phyloP scores from a whole-genome alignment of 1,140 invertebrate genomes.

The Drosophila punjabiensis region DNA sequence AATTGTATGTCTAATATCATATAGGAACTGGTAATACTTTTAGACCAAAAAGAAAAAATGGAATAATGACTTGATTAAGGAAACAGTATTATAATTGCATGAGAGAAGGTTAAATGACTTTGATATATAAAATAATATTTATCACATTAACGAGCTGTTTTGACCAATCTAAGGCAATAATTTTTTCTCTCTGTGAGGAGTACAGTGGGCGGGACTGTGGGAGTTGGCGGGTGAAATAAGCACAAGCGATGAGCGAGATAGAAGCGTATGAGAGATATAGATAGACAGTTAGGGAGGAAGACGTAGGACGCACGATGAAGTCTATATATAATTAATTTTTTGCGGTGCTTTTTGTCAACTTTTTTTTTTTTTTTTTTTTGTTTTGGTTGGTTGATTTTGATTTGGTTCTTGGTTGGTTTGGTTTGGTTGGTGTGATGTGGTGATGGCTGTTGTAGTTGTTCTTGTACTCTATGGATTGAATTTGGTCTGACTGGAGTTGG shows the following conservation, averaged over 20 bases:
- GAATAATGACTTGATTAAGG: not conserved
- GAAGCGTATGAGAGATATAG: slow-evolving; percentile 38
- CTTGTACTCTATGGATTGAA: slow-evolving; percentile 44
- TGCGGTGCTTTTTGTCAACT: slow-evolving; percentile 69
- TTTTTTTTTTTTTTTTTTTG: slow-evolving; percentile 46
- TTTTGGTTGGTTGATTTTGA: slow-evolving; percentile 49
- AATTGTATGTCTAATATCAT: not conserved
- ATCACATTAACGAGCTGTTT: not conserved
- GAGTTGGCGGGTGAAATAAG: slow-evolving; percentile 55
- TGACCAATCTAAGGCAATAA: not conserved
- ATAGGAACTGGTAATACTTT: not conserved
- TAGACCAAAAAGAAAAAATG: not conserved
- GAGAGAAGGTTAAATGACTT: not conserved
- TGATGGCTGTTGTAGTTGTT: slow-evolving; percentile 55
- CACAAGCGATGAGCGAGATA: slow-evolving; percentile 58
- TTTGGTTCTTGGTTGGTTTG: slow-evolving; percentile 56
- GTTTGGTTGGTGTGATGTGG: slow-evolving; percentile 61
- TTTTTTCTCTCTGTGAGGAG: slow-evolving; percentile 53
- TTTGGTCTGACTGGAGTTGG: slow-evolving; percentile 52
- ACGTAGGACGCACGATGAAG: slow-evolving; percentile 74
- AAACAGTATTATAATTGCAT: not conserved
- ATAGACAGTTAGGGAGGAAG: slow-evolving; percentile 47
- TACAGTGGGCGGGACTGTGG: slow-evolving; percentile 61
- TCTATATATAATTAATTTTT: slow-evolving; percentile 36
- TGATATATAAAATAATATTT: not conserved